Evolutionary conservation across 2,113 vertebrate species (phyloP), one percentile per base, ranked within the genome.

Genomic region (Ceyx margarethae): DNA sequence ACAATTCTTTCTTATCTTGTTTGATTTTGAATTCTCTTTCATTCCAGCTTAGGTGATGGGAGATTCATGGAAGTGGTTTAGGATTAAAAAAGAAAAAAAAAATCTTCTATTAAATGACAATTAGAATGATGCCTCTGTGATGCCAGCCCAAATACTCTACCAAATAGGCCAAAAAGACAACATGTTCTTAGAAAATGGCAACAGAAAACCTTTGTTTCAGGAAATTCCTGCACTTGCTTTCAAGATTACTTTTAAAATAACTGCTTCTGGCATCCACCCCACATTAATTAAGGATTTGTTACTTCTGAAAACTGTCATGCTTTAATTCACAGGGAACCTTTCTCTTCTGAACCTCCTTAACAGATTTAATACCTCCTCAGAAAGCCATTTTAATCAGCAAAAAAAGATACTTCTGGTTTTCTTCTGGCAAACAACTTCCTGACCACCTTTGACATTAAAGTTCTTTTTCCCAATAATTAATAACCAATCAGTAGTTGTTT

Each of bases 21-120:
- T 96, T 95, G 75, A 96, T 96, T 94, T 85, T 89, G 26, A 80
- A 94, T 96, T 96, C 94, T 91, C 72, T 95, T 92, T 96, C 56
- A 89, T 91, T 85, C n/a, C 79, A 83, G 26, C 16, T 80, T 74
- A 80, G 64, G 66, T 87, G 84, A 77, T 69, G 26, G 69, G 45
- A 73, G 17, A 91, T 40, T 66, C 64, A 60, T 62, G 35, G 37
- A 85, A 81, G 13, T 42, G 21, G n/a, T 53, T 78, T 87, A 80
- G 60, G 46, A 89, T 42, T 40, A 85, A 92, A 71, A 85, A 71
- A 76, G 87, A 81, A 42, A 79, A 67, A 87, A 81, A 81, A 80
- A 74, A 80, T 11, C 33, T 69, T 88, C 56, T 82, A 64, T 71
- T 87, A 94, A 94, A 48, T 61, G 82, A 76, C 84, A 87, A n/a